Conservation (phyloP, 2,113 vertebrate genomes). For the Tylochromis polylepis region DNA sequence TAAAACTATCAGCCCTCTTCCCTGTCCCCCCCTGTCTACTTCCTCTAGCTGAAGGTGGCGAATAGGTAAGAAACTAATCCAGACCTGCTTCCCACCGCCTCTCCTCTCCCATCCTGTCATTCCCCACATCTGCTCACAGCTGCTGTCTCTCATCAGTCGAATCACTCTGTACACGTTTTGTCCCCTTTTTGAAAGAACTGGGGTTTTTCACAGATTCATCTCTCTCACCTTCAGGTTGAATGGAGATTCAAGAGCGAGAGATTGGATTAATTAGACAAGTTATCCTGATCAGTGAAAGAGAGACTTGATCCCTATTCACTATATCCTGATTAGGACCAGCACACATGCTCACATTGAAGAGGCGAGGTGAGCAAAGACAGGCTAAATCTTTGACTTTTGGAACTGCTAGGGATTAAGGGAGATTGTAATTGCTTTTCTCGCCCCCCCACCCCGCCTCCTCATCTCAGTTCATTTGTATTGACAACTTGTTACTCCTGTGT, state of each 20-base stretch:
- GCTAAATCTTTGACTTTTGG: conserved; percentile 63
- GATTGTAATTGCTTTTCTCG: conserved; percentile 67
- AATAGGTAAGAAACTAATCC: conserved; percentile 71
- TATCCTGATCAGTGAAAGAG: conserved; percentile 70
- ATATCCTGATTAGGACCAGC: conserved; percentile 54
- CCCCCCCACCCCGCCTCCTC: neutral
- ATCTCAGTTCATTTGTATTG: conserved; percentile 66
- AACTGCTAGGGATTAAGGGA: conserved; percentile 61
- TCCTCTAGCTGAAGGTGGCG: conserved; percentile 76
- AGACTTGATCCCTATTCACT: conserved; percentile 60
- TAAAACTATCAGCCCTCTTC: conserved; percentile 78
- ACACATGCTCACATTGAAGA: neutral
- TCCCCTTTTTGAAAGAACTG: conserved; percentile 29
- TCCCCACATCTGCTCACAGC: neutral
- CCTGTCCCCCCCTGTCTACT: conserved; percentile 66
- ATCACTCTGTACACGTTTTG: conserved; percentile 32
- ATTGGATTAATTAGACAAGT: conserved; percentile 73
- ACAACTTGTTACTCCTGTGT: conserved; percentile 56
- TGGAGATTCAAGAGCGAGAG: conserved; percentile 52
- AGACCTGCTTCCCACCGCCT: conserved; percentile 16
- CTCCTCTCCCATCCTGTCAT: neutral
- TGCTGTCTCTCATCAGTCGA: neutral
- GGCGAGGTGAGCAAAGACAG: conserved; percentile 37
- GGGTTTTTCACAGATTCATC: conserved; percentile 45
- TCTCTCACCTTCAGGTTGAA: conserved; percentile 39